Conservation (phyloP, 2,797 vertebrate species). For the Ptychadena robeensis region DNA sequence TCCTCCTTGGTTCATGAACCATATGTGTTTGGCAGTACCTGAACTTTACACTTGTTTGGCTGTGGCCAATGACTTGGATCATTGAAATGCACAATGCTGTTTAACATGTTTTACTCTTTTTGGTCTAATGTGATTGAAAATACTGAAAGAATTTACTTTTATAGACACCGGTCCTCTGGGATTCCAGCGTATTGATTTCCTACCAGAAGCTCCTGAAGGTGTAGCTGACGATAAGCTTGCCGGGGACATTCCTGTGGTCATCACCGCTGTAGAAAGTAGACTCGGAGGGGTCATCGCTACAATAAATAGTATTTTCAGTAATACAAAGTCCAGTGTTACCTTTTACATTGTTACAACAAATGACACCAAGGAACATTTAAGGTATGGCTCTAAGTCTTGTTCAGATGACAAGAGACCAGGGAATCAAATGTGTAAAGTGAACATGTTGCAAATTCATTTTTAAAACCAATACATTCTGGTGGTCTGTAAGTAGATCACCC, state of each 20-base stretch:
- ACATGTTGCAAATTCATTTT: not conserved
- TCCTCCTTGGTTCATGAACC: too few species aligned
- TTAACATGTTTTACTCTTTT: too few species aligned
- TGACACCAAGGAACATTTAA: conserved; percentile 86
- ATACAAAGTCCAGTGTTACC: conserved; percentile 87
- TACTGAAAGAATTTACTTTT: not conserved
- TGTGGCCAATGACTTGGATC: too few species aligned
- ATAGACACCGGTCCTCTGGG: conserved; percentile 73
- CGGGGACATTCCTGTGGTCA: conserved; percentile 88
- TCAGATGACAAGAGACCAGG: not conserved
- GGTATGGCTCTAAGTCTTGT: conserved; percentile 70
- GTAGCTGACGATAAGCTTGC: conserved; percentile 67
- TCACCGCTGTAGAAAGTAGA: conserved; percentile 88
- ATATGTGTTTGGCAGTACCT: too few species aligned
- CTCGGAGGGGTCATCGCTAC: conserved; percentile 90
- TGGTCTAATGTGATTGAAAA: not conserved
- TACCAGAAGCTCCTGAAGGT: conserved; percentile 72
- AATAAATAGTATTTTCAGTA: conserved; percentile 89
- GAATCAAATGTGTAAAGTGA: not conserved
- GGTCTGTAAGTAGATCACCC: not conserved
- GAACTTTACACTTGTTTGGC: too few species aligned
- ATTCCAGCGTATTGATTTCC: conserved; percentile 79
- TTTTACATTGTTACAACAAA: conserved; percentile 93
- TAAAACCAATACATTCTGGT: not conserved
- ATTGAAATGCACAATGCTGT: too few species aligned